phyloP scores from a whole-genome alignment of 2,888 invertebrate species.

The Pardosa pseudoannulata region DNA sequence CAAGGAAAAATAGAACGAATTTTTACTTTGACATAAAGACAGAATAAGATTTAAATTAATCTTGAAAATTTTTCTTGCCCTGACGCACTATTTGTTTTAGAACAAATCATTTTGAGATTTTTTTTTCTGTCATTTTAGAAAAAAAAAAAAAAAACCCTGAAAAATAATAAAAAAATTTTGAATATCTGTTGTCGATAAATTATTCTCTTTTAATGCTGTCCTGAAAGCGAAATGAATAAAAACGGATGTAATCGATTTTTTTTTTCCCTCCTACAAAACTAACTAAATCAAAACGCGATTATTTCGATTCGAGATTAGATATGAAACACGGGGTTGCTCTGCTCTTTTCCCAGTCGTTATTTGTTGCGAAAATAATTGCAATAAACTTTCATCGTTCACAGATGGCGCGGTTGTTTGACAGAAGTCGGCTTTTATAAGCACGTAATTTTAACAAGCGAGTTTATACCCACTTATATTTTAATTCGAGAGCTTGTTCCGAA shows the following conservation, averaged over 20 bases:
- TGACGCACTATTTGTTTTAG: no score
- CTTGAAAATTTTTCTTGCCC: no score
- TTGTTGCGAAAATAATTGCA: constrained; percentile 3
- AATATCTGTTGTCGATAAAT: background rate
- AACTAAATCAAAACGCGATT: background rate
- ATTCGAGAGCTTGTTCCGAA: background rate
- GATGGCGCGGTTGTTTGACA: background rate
- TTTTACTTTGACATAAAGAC: no score
- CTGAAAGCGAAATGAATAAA: background rate
- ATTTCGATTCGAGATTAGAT: constrained; percentile 6
- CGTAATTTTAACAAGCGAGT: background rate
- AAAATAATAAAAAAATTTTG: no score
- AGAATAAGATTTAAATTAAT: no score
- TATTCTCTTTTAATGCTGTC: background rate
- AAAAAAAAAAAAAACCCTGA: no score
- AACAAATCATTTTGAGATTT: no score
- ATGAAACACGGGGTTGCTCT: background rate
- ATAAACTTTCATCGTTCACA: background rate
- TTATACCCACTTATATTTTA: background rate
- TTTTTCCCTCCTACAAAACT: background rate
- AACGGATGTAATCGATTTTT: background rate
- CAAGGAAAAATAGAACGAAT: no score
- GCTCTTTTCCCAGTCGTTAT: background rate
- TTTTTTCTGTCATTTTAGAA: no score
- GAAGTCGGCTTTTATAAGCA: background rate